phyloP scores from a whole-genome alignment of 2,113 vertebrate species.

The Speoplatyrhinus poulsoni region DNA sequence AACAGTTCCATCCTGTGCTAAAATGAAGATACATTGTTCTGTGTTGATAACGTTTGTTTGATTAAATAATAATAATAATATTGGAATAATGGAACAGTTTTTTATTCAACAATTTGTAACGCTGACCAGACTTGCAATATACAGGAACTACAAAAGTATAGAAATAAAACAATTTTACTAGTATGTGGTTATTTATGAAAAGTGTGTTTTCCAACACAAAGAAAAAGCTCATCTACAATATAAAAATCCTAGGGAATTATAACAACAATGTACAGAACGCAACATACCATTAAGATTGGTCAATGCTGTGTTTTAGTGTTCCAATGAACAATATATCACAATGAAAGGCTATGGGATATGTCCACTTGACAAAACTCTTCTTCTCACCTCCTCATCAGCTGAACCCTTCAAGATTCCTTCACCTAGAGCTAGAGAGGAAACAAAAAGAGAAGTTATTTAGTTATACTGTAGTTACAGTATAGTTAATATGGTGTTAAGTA shows the following conservation, averaged over 20 bases:
- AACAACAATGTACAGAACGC: slow-evolving; percentile 64
- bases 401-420: slow-evolving; percentile 23
- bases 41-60: too few species aligned
- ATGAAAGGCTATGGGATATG: slow-evolving; percentile 27
- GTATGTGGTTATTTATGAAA: neutral
- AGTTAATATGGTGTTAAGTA: too few species aligned
- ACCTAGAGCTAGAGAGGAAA: slow-evolving; percentile 50
- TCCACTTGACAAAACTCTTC: slow-evolving; percentile 8
- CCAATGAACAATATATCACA: slow-evolving; percentile 39
- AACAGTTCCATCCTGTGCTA: too few species aligned
- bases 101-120: too few species aligned
- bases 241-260: slow-evolving; percentile 58
- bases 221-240: slow-evolving; percentile 69
- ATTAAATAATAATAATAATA: too few species aligned
- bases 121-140: too few species aligned
- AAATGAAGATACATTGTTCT: too few species aligned
- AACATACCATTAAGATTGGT: slow-evolving; percentile 62
- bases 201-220: slow-evolving; percentile 25
- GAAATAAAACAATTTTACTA: too few species aligned
- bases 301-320: slow-evolving; percentile 39
- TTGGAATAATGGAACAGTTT: too few species aligned
- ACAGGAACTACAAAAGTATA: too few species aligned
- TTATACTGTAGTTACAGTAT: neutral
- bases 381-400: neutral
- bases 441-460: slow-evolving; percentile 2